Percentiles rank a stretch among this genome's conserved stretches.
Evolutionary conservation across 2,797 vertebrate species (phyloP).

Genomic region (Halcyon leucocephala): DNA sequence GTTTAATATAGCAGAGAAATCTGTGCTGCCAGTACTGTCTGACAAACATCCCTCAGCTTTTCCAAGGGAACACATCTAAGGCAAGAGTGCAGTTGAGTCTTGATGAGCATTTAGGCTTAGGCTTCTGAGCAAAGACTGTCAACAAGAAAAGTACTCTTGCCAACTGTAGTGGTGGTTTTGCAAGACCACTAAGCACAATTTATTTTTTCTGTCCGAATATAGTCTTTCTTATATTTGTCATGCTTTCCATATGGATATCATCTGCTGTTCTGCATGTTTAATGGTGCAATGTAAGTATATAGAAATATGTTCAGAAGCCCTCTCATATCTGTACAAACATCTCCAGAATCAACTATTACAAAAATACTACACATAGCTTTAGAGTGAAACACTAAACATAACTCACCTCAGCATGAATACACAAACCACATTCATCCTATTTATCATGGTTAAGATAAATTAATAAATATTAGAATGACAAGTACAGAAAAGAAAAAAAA

Average conservation of each 20-base stretch:
- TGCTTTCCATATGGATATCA: conserved; percentile 59
- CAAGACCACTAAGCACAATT: conserved; percentile 42
- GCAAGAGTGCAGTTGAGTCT: conserved; percentile 12
- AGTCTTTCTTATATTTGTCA: conserved; percentile 27
- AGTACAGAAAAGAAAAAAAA: neutral
- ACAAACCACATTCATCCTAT: neutral
- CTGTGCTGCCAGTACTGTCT: conserved; percentile 43
- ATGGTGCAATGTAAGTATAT: neutral
- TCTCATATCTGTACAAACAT: conserved; percentile 2
- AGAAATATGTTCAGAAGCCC: neutral
- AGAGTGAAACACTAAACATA: neutral
- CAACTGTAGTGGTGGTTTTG: conserved; percentile 32
- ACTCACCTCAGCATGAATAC: neutral
- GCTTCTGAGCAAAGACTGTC: conserved; percentile 44
- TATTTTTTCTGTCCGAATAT: conserved; percentile 18
- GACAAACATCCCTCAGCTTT: conserved; percentile 54
- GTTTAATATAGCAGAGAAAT: conserved; percentile 51
- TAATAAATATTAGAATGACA: neutral
- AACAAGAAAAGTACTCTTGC: conserved; percentile 18
- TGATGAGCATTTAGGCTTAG: conserved; percentile 31
- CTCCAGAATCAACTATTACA: neutral
- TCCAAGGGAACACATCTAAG: neutral
- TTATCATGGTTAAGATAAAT: neutral
- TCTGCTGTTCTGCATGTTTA: conserved; percentile 46
- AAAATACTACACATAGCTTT: neutral